phyloP scores from a whole-genome alignment of 1,140 invertebrate genomes.

The Sycophila sp. region DNA sequence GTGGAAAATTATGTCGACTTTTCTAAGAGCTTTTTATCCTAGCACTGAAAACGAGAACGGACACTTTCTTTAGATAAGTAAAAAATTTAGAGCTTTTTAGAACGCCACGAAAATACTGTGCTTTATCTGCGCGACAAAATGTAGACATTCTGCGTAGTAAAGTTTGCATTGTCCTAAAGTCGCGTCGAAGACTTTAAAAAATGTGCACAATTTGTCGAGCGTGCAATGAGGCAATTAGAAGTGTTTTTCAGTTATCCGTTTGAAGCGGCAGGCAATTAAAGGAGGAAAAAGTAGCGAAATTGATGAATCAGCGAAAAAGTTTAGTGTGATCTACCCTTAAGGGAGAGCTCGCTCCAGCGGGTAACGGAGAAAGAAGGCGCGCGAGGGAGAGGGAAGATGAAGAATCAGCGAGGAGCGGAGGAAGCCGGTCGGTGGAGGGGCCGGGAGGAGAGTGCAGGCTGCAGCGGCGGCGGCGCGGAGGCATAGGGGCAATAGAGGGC shows the following conservation, averaged over 20 bases:
- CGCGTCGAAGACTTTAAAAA: no score
- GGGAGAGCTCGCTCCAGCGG: not conserved
- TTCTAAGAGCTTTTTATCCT: no score
- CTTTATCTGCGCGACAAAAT: no score
- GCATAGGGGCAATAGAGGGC: conserved; percentile 67
- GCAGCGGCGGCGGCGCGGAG: conserved; percentile 46
- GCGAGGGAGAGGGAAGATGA: conserved; percentile 2
- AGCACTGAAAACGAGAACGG: no score
- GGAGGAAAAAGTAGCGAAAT: no score
- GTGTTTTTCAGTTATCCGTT: not conserved
- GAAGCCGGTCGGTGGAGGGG: not conserved
- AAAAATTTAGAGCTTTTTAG: no score
- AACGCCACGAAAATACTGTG: no score
- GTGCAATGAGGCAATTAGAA: not conserved
- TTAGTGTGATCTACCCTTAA: conserved; percentile 19
- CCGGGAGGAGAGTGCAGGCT: not conserved
- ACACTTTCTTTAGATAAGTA: no score
- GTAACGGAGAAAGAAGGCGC: conserved; percentile 19
- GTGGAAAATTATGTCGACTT: no score
- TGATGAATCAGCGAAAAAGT: not conserved
- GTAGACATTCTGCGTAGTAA: no score
- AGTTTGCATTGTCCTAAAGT: no score
- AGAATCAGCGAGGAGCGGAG: conserved; percentile 2
- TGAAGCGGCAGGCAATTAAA: not conserved
- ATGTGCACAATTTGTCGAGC: no score